These are phyloP conservation scores for Harpagifer antarcticus DNA, from an alignment of 2,797 vertebrate genomes.

Conservation along the genomic window DNA sequence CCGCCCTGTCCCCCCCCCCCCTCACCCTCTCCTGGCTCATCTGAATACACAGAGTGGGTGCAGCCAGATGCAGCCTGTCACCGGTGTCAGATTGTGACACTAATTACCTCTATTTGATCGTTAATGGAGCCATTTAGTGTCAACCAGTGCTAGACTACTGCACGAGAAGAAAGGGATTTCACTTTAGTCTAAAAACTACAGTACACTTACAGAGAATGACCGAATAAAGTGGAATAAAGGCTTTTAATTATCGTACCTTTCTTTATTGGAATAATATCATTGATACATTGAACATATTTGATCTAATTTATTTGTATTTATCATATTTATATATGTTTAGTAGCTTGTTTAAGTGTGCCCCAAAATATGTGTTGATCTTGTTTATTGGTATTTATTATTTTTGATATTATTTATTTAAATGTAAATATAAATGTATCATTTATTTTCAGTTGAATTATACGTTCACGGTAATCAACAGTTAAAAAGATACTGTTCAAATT, in stretches of 20 bases:
- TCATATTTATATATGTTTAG: no score
- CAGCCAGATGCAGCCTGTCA: constrained; percentile 70
- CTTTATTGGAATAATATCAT: neutral
- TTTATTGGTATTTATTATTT: no score
- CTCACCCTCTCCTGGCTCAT: constrained; percentile 62
- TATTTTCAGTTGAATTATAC: no score
- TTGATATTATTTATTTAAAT: no score
- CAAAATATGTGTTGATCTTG: no score
- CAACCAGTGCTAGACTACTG: constrained; percentile 56
- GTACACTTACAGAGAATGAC: constrained; percentile 36
- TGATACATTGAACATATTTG: neutral
- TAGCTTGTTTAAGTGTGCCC: no score
- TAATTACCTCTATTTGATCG: constrained; percentile 82
- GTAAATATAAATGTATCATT: no score
- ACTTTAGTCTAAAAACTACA: constrained; percentile 35
- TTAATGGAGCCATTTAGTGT: constrained; percentile 80
- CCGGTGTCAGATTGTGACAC: constrained; percentile 84
- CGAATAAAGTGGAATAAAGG: constrained; percentile 34
- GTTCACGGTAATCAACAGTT: no score
- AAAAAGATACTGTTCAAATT: no score
- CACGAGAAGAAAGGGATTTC: constrained; percentile 46
- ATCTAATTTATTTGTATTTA: no score
- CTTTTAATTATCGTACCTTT: neutral
- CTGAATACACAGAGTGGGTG: constrained; percentile 67
- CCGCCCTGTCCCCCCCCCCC: constrained; percentile 50